A percentile compares a stretch with the other conserved stretches of the same genome.
Evolutionary conservation across 2,797 vertebrate species (phyloP).

Genomic region (Alosa sapidissima): DNA sequence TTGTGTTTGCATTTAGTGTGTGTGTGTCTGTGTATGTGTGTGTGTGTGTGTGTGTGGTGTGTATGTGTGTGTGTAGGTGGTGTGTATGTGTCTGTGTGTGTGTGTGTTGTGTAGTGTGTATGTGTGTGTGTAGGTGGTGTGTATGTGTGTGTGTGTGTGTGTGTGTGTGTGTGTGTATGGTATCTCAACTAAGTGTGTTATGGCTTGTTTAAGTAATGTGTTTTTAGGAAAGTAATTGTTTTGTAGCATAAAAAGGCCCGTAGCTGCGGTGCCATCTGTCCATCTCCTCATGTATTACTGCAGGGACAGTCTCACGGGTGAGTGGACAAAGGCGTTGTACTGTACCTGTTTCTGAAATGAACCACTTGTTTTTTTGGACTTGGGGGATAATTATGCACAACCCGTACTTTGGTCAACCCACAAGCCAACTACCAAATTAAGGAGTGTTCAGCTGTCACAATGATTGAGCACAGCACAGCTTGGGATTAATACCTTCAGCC

Average conservation of each 20-base stretch:
- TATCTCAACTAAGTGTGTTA: no score
- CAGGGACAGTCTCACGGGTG: constrained; percentile 34
- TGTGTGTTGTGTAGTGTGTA: neutral
- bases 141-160: neutral
- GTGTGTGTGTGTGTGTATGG: no score
- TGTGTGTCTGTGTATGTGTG: neutral
- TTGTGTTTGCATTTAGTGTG: neutral
- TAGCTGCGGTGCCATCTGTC: constrained; percentile 33
- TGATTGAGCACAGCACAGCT: constrained; percentile 13
- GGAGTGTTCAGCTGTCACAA: neutral
- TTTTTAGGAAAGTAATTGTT: no score
- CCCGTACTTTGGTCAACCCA: neutral
- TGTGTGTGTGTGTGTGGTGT: neutral
- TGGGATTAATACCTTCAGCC: constrained; percentile 32
- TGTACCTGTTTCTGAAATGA: constrained; percentile 44
- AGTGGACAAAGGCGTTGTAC: constrained; percentile 26
- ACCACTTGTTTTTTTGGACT: constrained; percentile 33
- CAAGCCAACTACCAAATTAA: neutral
- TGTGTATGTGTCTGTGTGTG: neutral
- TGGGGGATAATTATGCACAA: neutral
- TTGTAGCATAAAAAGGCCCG: no score
- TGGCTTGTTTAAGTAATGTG: no score
- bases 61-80: no score
- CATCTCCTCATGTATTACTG: constrained; percentile 38
- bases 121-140: neutral